These are phyloP conservation scores for Crotalus helleri DNA, from an alignment of 2,113 vertebrate genomes.

Conservation along the genomic window DNA sequence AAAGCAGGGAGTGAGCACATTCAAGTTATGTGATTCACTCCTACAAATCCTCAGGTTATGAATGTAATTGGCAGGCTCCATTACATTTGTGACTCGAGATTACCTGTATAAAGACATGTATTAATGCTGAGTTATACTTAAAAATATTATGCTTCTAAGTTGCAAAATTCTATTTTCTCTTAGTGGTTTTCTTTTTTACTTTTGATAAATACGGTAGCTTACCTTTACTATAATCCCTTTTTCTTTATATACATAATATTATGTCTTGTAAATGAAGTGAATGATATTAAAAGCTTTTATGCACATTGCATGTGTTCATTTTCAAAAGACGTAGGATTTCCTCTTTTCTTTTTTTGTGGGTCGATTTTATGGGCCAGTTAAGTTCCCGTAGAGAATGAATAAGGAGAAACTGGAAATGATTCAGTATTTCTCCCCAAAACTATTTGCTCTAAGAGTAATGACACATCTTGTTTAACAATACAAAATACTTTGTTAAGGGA, in stretches of 20 bases:
- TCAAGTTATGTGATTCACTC: too few relatives aligned
- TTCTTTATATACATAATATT: neutral
- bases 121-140: neutral
- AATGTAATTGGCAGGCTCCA: too few relatives aligned
- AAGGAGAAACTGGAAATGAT: neutral
- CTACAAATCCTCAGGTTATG: too few relatives aligned
- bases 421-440: neutral
- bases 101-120: neutral
- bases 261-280: neutral
- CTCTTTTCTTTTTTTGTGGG: neutral
- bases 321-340: neutral
- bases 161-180: neutral
- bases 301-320: neutral
- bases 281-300: neutral
- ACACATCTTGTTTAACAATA: neutral
- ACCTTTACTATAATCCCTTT: neutral
- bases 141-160: neutral
- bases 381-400: neutral
- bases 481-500: neutral
- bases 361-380: neutral
- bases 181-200: neutral
- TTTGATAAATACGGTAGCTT: neutral
- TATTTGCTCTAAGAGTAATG: neutral
- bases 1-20: too few relatives aligned
- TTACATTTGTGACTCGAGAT: too few relatives aligned